These are phyloP conservation scores for Ligdia adustata DNA, from an alignment of 2,888 invertebrate species.

Conservation along the genomic window DNA sequence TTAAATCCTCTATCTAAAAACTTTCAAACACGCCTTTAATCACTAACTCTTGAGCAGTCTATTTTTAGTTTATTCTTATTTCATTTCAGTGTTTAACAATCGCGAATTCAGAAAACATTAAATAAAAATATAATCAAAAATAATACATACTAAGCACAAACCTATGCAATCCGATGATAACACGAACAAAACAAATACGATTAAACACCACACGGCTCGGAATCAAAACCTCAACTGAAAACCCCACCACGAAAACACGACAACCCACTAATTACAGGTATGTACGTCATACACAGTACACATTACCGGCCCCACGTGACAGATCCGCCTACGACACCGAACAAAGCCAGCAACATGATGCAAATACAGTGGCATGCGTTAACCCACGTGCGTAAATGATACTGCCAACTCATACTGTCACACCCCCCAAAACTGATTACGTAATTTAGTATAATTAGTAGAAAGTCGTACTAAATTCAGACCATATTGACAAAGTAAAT, in stretches of 20 bases:
- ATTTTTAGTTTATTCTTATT: no score
- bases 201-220: neutral
- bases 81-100: no score
- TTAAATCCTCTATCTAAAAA: no score
- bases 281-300: constrained; percentile 15
- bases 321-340: constrained; percentile 20
- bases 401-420: constrained; percentile 49
- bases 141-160: no score
- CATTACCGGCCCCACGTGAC: constrained; percentile 36
- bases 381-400: constrained; percentile 42
- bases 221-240: constrained; percentile 7
- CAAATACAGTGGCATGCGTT: constrained; percentile 30
- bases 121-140: neutral
- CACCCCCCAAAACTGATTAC: constrained; percentile 47
- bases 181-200: neutral
- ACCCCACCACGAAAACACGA: neutral
- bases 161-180: neutral
- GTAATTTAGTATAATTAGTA: constrained; percentile 28
- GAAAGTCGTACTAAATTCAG: no score
- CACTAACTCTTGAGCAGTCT: no score
- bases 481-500: no score
- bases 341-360: constrained; percentile 30
- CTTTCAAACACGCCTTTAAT: no score
- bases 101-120: no score
- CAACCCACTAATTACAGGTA: neutral